Evolutionary conservation across 2,888 invertebrate genomes (phyloP), one percentile per base, ranked within the genome.

Genomic region (Amphipyra tragopoginis): DNA sequence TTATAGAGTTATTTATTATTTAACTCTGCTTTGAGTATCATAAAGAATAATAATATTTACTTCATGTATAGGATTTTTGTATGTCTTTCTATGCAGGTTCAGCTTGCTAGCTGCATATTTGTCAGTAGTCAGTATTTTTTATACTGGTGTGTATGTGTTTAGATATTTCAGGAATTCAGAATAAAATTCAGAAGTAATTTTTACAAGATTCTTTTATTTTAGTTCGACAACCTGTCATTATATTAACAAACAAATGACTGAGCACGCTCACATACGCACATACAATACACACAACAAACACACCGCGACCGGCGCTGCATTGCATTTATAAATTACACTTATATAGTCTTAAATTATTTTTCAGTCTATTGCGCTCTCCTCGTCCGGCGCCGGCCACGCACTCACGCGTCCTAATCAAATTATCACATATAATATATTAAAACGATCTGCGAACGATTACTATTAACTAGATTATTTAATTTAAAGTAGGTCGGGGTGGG

Each of bases 161-260:
- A 33, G 44, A 36, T 40, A 26, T 51, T 26, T 55, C 21, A 5
- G 60, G 57, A 53, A 50, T 65, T 49, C 34, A 64, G 75, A 92
- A 89, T 89, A 61, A 92, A 90, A 92, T 80, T 62, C 85, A 79
- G 65, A 76, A 73, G 79, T 89, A 90, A 90, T 91, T 93, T 93
- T 94, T 93, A 93, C 90, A 93, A 93, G 88, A 91, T 92, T 93
- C 89, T 92, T 93, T 92, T 94, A 95, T 94, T 95, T 96, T 96
- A 96, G 96, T 96, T 96, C 96, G 96, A 96, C 96, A 96, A 96
- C 96, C 96, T 96, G 96, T 96, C 96, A 96, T 96, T 96, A 96
- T 96, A 96, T 96, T 96, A 94, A 94, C 94, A 94, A 94, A 94
- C 93, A 93, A 94, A 94, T 94, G 94, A 94, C 94, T 94, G 93